phyloP scores from a whole-genome alignment of 2,888 invertebrate genomes.

The Cephonodes hylas region DNA sequence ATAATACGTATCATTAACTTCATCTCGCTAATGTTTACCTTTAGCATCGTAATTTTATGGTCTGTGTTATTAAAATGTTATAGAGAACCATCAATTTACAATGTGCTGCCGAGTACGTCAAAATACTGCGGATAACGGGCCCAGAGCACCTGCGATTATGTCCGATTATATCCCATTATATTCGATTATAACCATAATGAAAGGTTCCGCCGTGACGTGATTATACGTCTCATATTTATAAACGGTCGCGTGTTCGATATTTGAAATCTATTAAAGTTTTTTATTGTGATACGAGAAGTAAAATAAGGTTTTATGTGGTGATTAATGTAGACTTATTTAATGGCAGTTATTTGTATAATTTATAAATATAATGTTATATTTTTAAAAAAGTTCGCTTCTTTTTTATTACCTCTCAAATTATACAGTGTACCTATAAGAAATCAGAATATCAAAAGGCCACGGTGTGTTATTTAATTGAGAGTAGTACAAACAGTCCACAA shows the following conservation, averaged over 20 bases:
- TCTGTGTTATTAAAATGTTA: slow-evolving; percentile 27
- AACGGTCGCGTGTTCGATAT: slow-evolving; percentile 12
- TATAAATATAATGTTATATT: not conserved
- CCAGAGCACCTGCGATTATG: slow-evolving; percentile 44
- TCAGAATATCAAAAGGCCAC: not conserved
- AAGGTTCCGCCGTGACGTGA: slow-evolving; percentile 34
- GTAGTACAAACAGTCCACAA: not conserved
- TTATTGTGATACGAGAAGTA: not conserved
- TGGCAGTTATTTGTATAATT: not conserved
- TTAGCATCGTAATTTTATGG: slow-evolving; percentile 17
- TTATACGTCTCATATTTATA: slow-evolving; percentile 27
- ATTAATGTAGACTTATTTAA: not conserved
- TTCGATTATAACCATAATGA: slow-evolving; percentile 38
- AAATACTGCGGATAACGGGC: slow-evolving; percentile 24
- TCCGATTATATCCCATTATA: slow-evolving; percentile 29
- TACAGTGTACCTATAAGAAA: not conserved
- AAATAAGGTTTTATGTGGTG: not conserved
- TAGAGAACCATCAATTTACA: slow-evolving; percentile 55
- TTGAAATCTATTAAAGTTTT: slow-evolving; percentile 9
- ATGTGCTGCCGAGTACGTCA: slow-evolving; percentile 37
- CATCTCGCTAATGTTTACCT: slow-evolving; percentile 5
- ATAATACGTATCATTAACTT: not conserved
- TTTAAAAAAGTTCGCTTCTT: not conserved
- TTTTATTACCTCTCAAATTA: not conserved
- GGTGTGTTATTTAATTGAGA: not conserved